A percentile compares a stretch with the other conserved stretches of the same genome.
These are phyloP conservation scores for Argyrosomus regius DNA, from an alignment of 2,797 vertebrate species.

Conservation along the genomic window DNA sequence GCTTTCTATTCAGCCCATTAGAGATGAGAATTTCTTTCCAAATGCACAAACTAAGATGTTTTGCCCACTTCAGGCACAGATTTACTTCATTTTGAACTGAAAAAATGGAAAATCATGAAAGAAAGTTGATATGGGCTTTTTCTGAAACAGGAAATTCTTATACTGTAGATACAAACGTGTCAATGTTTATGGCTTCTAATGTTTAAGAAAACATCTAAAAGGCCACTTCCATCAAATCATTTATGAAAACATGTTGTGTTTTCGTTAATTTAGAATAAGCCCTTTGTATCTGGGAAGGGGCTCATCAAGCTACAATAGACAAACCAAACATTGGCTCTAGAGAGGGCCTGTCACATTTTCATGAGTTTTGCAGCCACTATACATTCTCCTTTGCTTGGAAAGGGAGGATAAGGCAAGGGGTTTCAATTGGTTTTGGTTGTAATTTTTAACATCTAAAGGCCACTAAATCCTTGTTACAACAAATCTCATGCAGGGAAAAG, in stretches of 20 bases:
- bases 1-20: slow-evolving; percentile 14
- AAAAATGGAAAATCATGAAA: slow-evolving; percentile 6
- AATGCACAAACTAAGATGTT: slow-evolving; percentile 22
- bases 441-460: too few species aligned
- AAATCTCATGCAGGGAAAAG: too few species aligned
- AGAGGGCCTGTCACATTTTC: too few species aligned
- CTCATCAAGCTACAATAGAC: too few species aligned
- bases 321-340: too few species aligned
- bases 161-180: not conserved
- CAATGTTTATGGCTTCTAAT: slow-evolving; percentile 3
- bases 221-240: not conserved
- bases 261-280: too few species aligned
- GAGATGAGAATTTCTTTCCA: slow-evolving; percentile 8
- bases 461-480: too few species aligned
- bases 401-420: too few species aligned
- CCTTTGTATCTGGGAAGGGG: too few species aligned
- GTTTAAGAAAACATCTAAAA: not conserved
- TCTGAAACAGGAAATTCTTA: not conserved
- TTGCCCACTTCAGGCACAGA: slow-evolving; percentile 7
- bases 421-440: too few species aligned
- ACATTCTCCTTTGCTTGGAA: too few species aligned
- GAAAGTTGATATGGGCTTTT: not conserved
- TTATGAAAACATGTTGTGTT: not conserved
- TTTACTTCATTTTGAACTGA: not conserved
- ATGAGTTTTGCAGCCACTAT: too few species aligned